Conservation (phyloP, 2,888 invertebrate species). For the Macrosoma leucophasiata region DNA sequence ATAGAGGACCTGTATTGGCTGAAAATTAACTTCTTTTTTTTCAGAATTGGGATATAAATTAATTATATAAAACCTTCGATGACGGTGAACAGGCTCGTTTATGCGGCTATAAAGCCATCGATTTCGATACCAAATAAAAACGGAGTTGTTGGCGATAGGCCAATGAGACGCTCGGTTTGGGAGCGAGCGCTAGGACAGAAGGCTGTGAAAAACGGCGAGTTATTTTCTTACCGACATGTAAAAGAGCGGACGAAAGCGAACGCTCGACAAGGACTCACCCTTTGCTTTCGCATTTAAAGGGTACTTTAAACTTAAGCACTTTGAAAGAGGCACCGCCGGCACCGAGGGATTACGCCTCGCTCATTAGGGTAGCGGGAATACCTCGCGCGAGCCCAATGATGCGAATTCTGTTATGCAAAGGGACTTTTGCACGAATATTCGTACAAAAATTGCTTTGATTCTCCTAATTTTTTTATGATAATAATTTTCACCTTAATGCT, state of each 20-base stretch:
- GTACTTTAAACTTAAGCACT: conserved; percentile 51
- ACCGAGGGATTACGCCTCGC: conserved; percentile 41
- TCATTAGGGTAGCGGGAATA: conserved; percentile 49
- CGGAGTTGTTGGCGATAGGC: conserved; percentile 56
- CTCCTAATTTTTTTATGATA: too few relatives aligned
- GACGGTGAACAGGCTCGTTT: conserved; percentile 60
- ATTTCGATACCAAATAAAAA: conserved; percentile 59
- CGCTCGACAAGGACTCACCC: conserved; percentile 51
- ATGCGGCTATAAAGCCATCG: conserved; percentile 63
- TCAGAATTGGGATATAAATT: too few relatives aligned
- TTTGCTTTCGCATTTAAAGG: conserved; percentile 54
- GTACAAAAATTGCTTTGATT: too few relatives aligned
- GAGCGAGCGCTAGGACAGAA: conserved; percentile 42
- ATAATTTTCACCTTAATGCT: too few relatives aligned
- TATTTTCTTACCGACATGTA: conserved; percentile 51
- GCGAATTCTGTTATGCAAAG: too few relatives aligned
- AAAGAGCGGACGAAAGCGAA: conserved; percentile 60
- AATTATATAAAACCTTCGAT: conserved; percentile 50
- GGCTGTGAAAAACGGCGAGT: conserved; percentile 42
- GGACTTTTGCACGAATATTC: too few relatives aligned
- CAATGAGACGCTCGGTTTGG: conserved; percentile 52
- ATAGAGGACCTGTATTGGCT: too few relatives aligned
- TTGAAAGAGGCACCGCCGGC: conserved; percentile 35
- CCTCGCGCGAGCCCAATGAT: too few relatives aligned
- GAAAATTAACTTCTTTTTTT: too few relatives aligned